Conservation (phyloP, 2,888 invertebrate species). For the Phyllotreta cruciferae region DNA sequence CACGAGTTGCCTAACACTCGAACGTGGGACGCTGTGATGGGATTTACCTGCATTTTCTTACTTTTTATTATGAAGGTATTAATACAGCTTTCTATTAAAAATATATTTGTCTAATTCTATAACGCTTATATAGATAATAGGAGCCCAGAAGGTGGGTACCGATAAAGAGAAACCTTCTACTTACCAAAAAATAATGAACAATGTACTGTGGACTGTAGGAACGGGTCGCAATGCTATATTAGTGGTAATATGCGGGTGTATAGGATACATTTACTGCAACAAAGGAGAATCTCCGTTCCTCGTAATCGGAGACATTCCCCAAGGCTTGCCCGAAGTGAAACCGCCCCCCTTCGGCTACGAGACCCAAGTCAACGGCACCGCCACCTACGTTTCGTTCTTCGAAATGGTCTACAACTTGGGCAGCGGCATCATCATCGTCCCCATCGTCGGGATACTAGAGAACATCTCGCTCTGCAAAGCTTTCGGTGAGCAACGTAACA, state of each 20-base stretch:
- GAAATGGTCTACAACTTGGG: constrained; percentile 83
- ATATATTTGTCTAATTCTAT: no score
- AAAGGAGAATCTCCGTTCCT: constrained; percentile 77
- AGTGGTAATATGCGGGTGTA: constrained; percentile 74
- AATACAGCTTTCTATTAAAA: no score
- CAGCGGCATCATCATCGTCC: constrained; percentile 84
- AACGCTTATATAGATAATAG: constrained; percentile 65
- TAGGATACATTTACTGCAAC: constrained; percentile 70
- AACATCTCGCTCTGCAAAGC: constrained; percentile 96
- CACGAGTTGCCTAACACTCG: constrained; percentile 70
- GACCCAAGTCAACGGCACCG: constrained; percentile 61
- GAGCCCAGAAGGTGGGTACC: constrained; percentile 66
- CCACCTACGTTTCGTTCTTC: constrained; percentile 61
- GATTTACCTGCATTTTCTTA: constrained; percentile 75
- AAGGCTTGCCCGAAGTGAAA: constrained; percentile 74
- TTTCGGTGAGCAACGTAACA: constrained; percentile 70
- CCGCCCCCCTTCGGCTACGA: constrained; percentile 72
- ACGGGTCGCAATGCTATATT: constrained; percentile 84
- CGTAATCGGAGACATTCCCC: constrained; percentile 79
- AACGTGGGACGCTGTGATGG: constrained; percentile 78
- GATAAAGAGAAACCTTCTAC: constrained; percentile 49
- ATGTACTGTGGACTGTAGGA: constrained; percentile 76
- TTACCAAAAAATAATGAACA: constrained; percentile 64
- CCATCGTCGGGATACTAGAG: constrained; percentile 88
- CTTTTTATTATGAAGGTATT: constrained; percentile 77